Conservation (phyloP, 2,113 vertebrate species). For the Cochlearius cochlearius region DNA sequence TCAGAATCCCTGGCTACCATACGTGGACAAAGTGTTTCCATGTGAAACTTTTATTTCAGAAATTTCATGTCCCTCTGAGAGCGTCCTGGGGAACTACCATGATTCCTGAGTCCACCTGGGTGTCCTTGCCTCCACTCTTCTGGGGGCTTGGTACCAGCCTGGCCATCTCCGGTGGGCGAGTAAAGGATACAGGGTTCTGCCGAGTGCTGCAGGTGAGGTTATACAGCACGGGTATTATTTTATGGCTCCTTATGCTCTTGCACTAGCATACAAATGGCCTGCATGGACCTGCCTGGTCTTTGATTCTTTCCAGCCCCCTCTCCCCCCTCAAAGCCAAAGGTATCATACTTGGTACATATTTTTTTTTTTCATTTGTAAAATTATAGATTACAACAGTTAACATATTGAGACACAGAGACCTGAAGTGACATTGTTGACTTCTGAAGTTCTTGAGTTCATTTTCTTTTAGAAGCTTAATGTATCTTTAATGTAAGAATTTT, state of each 20-base stretch:
- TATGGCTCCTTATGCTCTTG: not conserved
- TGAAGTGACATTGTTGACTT: not conserved
- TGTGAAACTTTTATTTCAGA: not conserved
- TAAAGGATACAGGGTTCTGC: not conserved
- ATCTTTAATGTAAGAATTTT: not conserved
- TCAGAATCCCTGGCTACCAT: not conserved
- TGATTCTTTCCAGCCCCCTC: not conserved
- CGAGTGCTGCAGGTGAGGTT: not conserved
- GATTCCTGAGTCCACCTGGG: not conserved
- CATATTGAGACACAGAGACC: not conserved
- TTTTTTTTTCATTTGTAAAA: not conserved
- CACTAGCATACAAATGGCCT: not conserved
- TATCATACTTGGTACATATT: not conserved
- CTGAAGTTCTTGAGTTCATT: not conserved
- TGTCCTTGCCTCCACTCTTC: not conserved
- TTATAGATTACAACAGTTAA: not conserved
- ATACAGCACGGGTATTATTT: not conserved
- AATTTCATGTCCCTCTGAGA: not conserved
- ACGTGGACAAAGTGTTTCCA: not conserved
- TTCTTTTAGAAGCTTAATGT: not conserved
- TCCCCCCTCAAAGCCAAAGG: not conserved
- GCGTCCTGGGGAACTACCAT: not conserved
- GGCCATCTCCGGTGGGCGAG: not conserved
- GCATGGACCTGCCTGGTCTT: not conserved
- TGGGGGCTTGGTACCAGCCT: not conserved